Conservation (phyloP, 2,113 vertebrate genomes). For the Nesospiza acunhae region DNA sequence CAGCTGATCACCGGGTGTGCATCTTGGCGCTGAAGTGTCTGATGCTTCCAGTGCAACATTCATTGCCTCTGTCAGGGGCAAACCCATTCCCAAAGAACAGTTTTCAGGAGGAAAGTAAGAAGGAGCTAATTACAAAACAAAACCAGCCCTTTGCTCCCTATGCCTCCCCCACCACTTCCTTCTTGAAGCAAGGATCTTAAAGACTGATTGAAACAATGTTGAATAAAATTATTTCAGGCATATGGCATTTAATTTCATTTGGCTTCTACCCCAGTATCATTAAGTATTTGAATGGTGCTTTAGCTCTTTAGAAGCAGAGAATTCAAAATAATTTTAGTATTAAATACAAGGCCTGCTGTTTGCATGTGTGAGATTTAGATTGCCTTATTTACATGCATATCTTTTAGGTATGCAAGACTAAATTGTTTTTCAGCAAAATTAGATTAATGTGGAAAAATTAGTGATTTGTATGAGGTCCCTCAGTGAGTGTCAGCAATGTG, state of each 20-base stretch:
- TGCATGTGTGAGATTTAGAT: background rate
- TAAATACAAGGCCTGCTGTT: background rate
- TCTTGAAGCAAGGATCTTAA: background rate
- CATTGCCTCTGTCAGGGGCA: background rate
- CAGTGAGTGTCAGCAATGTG: background rate
- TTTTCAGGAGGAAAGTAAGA: background rate
- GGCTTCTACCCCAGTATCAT: background rate
- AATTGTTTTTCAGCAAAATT: background rate
- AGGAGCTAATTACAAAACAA: background rate
- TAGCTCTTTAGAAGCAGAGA: background rate
- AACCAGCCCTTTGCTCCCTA: background rate
- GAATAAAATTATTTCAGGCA: background rate
- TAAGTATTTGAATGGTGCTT: background rate
- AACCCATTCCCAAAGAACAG: background rate
- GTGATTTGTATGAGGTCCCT: background rate
- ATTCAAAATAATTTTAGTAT: background rate
- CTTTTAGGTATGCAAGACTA: background rate
- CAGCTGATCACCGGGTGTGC: background rate
- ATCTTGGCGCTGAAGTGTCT: background rate
- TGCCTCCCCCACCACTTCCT: accelerated
- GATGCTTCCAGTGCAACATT: background rate
- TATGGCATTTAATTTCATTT: background rate
- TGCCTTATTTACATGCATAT: background rate
- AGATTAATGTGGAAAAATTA: background rate
- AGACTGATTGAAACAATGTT: background rate